Conservation (phyloP, 1,140 invertebrate species). For the Lordiphosa clarofinis region DNA sequence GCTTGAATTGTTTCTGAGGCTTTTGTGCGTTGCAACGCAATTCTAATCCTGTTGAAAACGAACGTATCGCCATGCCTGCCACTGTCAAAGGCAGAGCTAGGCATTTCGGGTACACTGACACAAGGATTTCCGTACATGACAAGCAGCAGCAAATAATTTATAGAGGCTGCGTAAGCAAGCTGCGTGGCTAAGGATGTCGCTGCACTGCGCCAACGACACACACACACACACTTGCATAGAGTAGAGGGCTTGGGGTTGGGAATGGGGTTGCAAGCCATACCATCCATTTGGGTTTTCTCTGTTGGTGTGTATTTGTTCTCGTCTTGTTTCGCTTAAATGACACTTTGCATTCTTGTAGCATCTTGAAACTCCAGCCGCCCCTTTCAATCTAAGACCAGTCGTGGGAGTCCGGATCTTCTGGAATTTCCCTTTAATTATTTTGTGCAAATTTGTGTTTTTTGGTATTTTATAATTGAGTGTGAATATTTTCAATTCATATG, state of each 20-base stretch:
- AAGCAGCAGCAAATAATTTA: constrained; percentile 77
- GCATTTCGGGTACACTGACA: constrained; percentile 71
- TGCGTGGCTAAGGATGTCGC: constrained; percentile 56
- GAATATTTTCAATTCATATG: constrained; percentile 73
- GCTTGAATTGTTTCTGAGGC: constrained; percentile 76
- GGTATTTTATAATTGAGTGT: constrained; percentile 74
- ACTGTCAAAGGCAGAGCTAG: constrained; percentile 55
- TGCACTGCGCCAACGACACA: constrained; percentile 28
- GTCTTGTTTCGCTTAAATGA: constrained; percentile 77
- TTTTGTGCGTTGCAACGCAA: constrained; percentile 70
- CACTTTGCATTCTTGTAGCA: constrained; percentile 76
- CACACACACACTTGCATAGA: constrained; percentile 16
- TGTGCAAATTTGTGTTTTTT: constrained; percentile 68
- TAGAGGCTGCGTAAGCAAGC: constrained; percentile 71
- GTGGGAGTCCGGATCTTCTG: constrained; percentile 31
- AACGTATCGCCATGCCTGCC: constrained; percentile 59
- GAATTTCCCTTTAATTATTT: constrained; percentile 70
- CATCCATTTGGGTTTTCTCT: constrained; percentile 13
- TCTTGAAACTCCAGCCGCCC: constrained; percentile 42
- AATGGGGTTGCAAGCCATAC: constrained; percentile 5
- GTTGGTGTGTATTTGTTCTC: constrained; percentile 65
- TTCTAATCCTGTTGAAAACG: constrained; percentile 77
- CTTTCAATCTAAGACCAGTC: background rate
- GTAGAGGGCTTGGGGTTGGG: constrained; percentile 6
- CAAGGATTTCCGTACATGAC: constrained; percentile 77